These are phyloP conservation scores for Sphecodes monilicornis DNA, from an alignment of 2,888 invertebrate species.

Conservation along the genomic window DNA sequence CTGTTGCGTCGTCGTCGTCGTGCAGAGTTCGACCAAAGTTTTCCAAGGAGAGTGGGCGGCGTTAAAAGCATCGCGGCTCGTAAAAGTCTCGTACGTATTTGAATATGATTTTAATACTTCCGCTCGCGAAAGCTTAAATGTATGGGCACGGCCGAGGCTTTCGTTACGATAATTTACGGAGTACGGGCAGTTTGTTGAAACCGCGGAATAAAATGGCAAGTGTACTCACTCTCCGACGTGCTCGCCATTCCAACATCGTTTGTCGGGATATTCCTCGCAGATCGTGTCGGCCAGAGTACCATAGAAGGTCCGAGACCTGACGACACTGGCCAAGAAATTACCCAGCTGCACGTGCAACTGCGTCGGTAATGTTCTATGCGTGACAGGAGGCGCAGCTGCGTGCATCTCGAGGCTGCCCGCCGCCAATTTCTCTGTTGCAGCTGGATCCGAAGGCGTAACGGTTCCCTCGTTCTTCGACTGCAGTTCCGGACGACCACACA, in stretches of 20 bases:
- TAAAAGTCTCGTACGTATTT: slow-evolving; percentile 28
- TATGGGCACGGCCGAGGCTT: neutral
- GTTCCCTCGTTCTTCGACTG: slow-evolving; percentile 61
- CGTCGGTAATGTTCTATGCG: slow-evolving; percentile 78
- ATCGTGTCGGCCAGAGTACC: slow-evolving; percentile 92
- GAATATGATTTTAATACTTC: slow-evolving; percentile 32
- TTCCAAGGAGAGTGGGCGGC: slow-evolving; percentile 6
- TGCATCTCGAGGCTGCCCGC: slow-evolving; percentile 52
- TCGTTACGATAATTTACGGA: slow-evolving; percentile 14
- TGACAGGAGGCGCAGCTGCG: slow-evolving; percentile 60
- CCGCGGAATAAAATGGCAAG: neutral
- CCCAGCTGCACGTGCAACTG: slow-evolving; percentile 81
- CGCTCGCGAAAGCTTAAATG: neutral
- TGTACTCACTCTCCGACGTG: slow-evolving; percentile 90
- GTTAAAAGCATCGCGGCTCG: slow-evolving; percentile 25
- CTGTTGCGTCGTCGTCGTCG: neutral
- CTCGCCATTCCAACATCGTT: slow-evolving; percentile 93
- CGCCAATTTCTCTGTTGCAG: slow-evolving; percentile 58
- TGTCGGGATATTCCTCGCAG: slow-evolving; percentile 90
- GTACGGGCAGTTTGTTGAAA: slow-evolving; percentile 3
- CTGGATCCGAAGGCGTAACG: slow-evolving; percentile 50
- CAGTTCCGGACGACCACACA: slow-evolving; percentile 80
- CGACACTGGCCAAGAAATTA: slow-evolving; percentile 83
- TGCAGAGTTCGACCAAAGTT: neutral
- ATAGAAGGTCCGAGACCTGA: slow-evolving; percentile 92